Base-by-base conservation (phyloP, 1,140 invertebrate species). In the Reticulitermes speratus region DNA sequence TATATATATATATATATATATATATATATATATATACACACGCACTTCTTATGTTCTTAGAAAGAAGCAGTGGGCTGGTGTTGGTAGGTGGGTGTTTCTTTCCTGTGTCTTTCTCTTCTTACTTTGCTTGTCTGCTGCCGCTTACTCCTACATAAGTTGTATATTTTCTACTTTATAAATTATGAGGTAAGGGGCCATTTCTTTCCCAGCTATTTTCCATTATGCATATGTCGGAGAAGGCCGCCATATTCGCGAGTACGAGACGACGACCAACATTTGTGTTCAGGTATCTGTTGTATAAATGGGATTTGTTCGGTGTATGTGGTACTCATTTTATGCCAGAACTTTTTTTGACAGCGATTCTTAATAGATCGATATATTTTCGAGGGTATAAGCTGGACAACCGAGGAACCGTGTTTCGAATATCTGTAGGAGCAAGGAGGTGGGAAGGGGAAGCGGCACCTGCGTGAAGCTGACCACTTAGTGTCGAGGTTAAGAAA, bases 141-240 rank as follows among this genome's bases (percentile, higher is more conserved):
- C 65, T 75, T 75, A 25, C 25, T 75, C n/a, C 65, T 75, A 30
- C 3, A 25, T 75, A 75, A 75, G 65, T 75, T 75, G 65, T 75
- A 75, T 75, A 75, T 75, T 75, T 75, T 30, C 65, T 75, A 75
- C 65, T 75, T 75, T 75, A 75, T 75, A 75, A 75, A 75, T 75
- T 25, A 75, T 75, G n/a, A 75, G 65, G 65, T 9, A 30, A 75
- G 65, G 25, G 25, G 65, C 65, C n/a, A 75, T 75, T 75, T 75
- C n/a, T 75, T 25, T 75, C 65, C 25, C n/a, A 75, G 65, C 1
- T 75, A 75, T 30, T 75, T 75, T 75, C 65, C 65, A 75, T 75
- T 75, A 75, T 75, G 65, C n/a, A 30, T 75, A 75, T 75, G 65
- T 75, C 65, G n/a, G 65, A 30, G n/a, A 75, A 30, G 25, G 65